Evolutionary conservation across 2,888 invertebrate species (phyloP).

Genomic region (Drosophila differens): DNA sequence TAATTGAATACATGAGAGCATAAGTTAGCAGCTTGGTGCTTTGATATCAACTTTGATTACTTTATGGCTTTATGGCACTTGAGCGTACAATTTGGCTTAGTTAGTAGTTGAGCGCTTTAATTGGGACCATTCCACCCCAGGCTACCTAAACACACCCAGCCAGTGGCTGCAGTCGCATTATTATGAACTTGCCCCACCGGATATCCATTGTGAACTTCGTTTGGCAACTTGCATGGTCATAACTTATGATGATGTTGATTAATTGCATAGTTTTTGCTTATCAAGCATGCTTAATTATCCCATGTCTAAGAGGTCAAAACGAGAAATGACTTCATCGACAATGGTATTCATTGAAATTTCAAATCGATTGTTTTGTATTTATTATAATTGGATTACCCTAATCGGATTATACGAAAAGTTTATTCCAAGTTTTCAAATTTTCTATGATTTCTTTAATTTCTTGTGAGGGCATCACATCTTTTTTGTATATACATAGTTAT

Average conservation of each 20-base stretch:
- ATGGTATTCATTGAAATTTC: background rate
- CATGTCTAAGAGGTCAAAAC: background rate
- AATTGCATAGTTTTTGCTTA: constrained; percentile 52
- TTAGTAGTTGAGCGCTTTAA: constrained; percentile 52
- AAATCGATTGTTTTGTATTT: constrained; percentile 1
- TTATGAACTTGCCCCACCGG: constrained; percentile 1
- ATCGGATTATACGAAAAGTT: background rate
- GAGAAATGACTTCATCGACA: background rate
- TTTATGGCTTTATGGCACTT: constrained; percentile 80
- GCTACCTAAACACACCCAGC: background rate
- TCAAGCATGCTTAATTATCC: constrained; percentile 59
- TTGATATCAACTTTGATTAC: constrained; percentile 79
- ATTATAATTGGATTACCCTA: background rate
- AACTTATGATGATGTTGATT: constrained; percentile 60
- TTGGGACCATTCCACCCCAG: background rate
- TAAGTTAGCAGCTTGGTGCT: constrained; percentile 79
- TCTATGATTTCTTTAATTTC: constrained; percentile 4
- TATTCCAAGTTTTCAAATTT: background rate
- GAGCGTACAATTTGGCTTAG: constrained; percentile 77
- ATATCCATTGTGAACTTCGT: constrained; percentile 9
- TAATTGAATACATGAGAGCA: constrained; percentile 80
- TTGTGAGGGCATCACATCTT: background rate
- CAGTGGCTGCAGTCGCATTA: background rate
- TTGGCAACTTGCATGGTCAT: constrained; percentile 38
- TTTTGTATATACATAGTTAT: background rate